phyloP scores from a whole-genome alignment of 2,888 invertebrate species.

The Gibbula magus region DNA sequence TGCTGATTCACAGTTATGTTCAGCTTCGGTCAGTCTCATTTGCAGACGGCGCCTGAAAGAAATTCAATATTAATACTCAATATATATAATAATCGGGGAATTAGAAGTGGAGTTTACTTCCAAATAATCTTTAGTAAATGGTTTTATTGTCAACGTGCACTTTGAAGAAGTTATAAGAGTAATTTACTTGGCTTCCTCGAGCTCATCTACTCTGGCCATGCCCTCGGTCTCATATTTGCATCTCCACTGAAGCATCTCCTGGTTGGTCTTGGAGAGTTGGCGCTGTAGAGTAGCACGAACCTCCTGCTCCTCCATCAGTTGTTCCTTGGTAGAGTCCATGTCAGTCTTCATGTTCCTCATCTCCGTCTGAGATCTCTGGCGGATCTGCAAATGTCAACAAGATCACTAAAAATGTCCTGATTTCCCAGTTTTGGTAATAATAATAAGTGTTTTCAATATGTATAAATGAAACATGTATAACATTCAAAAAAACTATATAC shows the following conservation, averaged over 20 bases:
- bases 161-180: too few species aligned
- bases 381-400: slow-evolving; percentile 37
- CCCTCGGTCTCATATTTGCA: slow-evolving; percentile 95
- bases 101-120: too few species aligned
- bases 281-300: slow-evolving; percentile 98
- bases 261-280: slow-evolving; percentile 98
- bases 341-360: slow-evolving; percentile 99
- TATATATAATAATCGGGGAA: too few species aligned
- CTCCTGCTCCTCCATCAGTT: slow-evolving; percentile 99
- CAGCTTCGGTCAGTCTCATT: neutral
- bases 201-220: slow-evolving; percentile 78
- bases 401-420: neutral
- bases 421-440: too few species aligned
- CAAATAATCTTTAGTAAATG: too few species aligned
- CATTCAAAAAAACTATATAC: too few species aligned
- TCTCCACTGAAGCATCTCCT: slow-evolving; percentile 97
- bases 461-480: too few species aligned
- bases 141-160: too few species aligned
- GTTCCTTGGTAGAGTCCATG: slow-evolving; percentile 98
- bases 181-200: slow-evolving; percentile 75
- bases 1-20: neutral
- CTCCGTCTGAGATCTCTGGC: slow-evolving; percentile 79
- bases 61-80: too few species aligned
- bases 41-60: neutral
- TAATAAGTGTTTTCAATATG: too few species aligned